Evolutionary conservation across 2,797 vertebrate species (phyloP).

Genomic region (Gallinago nigripennis): DNA sequence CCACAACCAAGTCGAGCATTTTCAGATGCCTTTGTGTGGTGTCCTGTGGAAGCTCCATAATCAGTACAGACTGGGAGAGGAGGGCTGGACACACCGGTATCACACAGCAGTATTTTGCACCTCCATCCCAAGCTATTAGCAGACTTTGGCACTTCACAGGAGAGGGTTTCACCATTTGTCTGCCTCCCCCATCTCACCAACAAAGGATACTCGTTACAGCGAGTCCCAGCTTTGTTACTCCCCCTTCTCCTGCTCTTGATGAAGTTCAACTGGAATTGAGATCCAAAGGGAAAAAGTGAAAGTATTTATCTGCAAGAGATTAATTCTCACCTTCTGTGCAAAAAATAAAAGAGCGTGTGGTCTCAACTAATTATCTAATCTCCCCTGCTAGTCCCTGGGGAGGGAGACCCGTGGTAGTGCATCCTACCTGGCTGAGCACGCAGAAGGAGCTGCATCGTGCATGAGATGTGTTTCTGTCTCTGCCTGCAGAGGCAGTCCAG

Average conservation of each 20-base stretch:
- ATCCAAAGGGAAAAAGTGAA: background rate
- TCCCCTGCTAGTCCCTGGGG: background rate
- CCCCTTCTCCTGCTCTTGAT: background rate
- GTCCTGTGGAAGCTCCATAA: background rate
- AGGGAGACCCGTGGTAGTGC: background rate
- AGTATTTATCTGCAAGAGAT: background rate
- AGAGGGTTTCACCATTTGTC: background rate
- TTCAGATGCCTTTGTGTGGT: background rate
- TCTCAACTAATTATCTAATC: background rate
- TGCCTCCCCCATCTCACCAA: background rate
- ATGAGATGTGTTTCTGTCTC: background rate
- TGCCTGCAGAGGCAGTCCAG: background rate
- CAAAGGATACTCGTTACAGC: background rate
- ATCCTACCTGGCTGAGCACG: background rate
- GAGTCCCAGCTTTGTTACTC: background rate
- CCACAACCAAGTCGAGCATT: background rate
- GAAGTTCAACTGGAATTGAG: background rate
- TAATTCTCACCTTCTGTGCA: background rate
- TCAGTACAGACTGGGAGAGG: background rate
- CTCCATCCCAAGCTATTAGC: background rate
- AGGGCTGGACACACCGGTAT: background rate
- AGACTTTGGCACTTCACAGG: background rate
- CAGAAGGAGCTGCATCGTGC: background rate
- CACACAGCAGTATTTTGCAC: background rate
- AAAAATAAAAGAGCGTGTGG: rapidly evolving